A percentile compares a stretch with the other conserved stretches of the same genome.
These are phyloP conservation scores for Cygnus olor DNA, from an alignment of 2,797 vertebrate species.

Conservation along the genomic window DNA sequence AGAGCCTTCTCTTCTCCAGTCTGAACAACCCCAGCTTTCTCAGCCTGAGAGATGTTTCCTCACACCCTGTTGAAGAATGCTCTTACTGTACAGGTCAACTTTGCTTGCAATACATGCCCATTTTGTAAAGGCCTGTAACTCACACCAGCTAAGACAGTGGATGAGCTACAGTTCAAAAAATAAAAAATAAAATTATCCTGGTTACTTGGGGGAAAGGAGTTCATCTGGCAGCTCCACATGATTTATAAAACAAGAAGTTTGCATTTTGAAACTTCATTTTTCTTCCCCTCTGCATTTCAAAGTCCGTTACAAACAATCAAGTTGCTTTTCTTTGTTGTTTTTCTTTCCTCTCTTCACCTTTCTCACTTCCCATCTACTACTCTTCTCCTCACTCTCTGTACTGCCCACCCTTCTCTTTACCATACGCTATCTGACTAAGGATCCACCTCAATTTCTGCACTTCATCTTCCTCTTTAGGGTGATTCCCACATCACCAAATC, in stretches of 20 bases:
- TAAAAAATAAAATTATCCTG: neutral
- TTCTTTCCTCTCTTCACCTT: neutral
- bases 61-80: neutral
- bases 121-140: neutral
- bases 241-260: neutral
- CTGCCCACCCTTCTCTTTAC: neutral
- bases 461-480: neutral
- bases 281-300: neutral
- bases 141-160: neutral
- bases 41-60: too few relatives aligned
- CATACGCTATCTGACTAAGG: accelerated
- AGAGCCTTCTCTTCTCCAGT: too few relatives aligned
- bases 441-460: neutral
- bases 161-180: neutral
- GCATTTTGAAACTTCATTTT: neutral
- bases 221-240: neutral
- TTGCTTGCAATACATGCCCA: neutral
- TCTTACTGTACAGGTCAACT: neutral
- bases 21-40: too few relatives aligned
- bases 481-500: neutral
- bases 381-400: neutral
- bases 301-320: neutral
- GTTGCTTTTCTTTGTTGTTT: neutral
- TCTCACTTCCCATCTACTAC: neutral
- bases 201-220: neutral